Conservation (phyloP, 2,113 vertebrate species). For the Zeus faber region DNA sequence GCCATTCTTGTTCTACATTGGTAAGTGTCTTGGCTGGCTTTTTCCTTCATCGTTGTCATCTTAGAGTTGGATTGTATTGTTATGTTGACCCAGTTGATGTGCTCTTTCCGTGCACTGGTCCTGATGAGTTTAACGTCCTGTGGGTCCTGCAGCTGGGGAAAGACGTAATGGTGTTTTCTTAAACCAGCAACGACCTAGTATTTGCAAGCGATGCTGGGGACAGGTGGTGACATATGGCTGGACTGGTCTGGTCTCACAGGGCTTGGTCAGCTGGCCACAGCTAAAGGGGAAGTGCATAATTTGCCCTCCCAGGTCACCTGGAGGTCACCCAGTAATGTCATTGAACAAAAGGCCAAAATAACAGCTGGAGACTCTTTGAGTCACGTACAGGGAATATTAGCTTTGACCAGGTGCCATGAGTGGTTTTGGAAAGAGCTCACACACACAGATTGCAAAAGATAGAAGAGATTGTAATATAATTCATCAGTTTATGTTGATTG, state of each 20-base stretch:
- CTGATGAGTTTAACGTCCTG: conserved; percentile 1
- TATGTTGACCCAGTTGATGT: not conserved
- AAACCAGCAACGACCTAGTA: conserved; percentile 44
- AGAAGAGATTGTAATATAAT: not conserved
- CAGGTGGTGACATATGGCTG: conserved; percentile 55
- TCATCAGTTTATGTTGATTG: not conserved
- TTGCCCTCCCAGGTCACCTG: conserved; percentile 52
- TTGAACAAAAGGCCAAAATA: conserved; percentile 51
- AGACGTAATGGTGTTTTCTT: conserved; percentile 47
- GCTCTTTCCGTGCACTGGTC: too few relatives aligned
- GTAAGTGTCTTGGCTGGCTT: too few relatives aligned
- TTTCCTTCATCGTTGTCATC: not conserved
- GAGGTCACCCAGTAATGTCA: conserved; percentile 53
- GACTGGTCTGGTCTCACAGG: conserved; percentile 24
- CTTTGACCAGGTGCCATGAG: conserved; percentile 10
- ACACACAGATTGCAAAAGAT: conserved; percentile 3
- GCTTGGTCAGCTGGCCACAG: conserved; percentile 60
- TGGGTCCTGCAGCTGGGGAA: conserved; percentile 19
- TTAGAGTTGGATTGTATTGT: not conserved
- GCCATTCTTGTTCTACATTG: too few relatives aligned
- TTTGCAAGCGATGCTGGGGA: conserved; percentile 24
- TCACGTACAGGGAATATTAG: not conserved
- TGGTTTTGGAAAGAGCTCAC: conserved; percentile 1
- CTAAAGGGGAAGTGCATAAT: conserved; percentile 64
- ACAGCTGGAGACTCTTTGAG: conserved; percentile 9